Evolutionary conservation across 2,113 vertebrate species (phyloP).

Genomic region (Menidia beryllina): DNA sequence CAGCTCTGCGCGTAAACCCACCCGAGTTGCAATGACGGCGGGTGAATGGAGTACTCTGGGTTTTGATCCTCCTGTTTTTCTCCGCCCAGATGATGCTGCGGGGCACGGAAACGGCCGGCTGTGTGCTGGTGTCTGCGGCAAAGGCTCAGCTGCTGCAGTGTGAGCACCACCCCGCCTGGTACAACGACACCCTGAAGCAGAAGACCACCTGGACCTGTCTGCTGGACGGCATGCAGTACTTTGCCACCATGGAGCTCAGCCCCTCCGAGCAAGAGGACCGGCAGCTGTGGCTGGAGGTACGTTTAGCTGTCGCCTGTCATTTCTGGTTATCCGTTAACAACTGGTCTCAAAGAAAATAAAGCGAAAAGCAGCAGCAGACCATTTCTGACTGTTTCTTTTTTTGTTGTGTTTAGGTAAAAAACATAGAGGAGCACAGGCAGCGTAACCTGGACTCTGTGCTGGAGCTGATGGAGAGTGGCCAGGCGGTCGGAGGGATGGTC

Average conservation of each 20-base stretch:
- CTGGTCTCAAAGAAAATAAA: no score
- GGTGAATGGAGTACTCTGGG: neutral
- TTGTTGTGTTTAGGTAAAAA: slow-evolving; percentile 88
- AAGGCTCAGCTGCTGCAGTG: slow-evolving; percentile 97
- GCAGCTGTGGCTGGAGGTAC: slow-evolving; percentile 95
- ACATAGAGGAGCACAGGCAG: slow-evolving; percentile 95
- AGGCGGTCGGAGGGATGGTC: slow-evolving; percentile 98
- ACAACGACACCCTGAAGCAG: slow-evolving; percentile 94
- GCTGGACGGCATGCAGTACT: slow-evolving; percentile 98
- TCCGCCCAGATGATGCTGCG: slow-evolving; percentile 92
- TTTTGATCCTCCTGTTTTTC: slow-evolving; percentile 4
- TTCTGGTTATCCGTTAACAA: neutral
- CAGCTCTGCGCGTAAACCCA: neutral
- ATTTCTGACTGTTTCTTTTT: no score
- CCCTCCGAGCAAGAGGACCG: slow-evolving; percentile 90
- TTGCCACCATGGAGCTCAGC: slow-evolving; percentile 94
- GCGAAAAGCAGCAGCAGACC: no score
- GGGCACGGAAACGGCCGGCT: slow-evolving; percentile 94
- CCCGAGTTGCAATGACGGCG: neutral
- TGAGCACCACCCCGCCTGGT: slow-evolving; percentile 96
- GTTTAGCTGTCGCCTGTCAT: neutral
- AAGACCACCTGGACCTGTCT: slow-evolving; percentile 98
- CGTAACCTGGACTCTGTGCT: slow-evolving; percentile 93
- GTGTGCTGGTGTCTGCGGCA: slow-evolving; percentile 94
- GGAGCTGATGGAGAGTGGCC: slow-evolving; percentile 98